Evolutionary conservation across 2,888 invertebrate genomes (phyloP).

Genomic region (Serripes groenlandicus): DNA sequence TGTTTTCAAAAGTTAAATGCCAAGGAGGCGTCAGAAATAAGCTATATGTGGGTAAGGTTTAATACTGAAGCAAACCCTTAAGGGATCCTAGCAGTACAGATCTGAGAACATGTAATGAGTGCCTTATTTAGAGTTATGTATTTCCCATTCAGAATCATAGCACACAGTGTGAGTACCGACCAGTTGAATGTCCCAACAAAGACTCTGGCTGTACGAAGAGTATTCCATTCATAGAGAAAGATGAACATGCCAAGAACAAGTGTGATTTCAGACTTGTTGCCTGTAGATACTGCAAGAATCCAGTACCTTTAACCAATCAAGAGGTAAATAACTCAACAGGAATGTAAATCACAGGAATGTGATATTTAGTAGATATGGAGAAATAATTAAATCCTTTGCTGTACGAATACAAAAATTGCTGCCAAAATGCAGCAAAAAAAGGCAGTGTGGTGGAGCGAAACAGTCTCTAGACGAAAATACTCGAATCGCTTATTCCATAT

Average conservation of each 20-base stretch:
- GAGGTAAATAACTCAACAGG: slow-evolving; percentile 36
- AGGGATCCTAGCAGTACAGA: no score
- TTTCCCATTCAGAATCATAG: slow-evolving; percentile 62
- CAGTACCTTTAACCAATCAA: slow-evolving; percentile 28
- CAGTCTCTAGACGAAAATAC: no score
- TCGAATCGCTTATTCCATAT: no score
- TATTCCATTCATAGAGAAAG: slow-evolving; percentile 26
- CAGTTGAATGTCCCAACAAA: slow-evolving; percentile 65
- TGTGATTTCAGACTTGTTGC: slow-evolving; percentile 57
- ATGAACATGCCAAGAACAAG: slow-evolving; percentile 39
- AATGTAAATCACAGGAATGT: no score
- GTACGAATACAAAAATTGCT: no score
- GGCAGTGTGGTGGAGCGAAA: no score
- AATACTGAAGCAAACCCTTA: no score
- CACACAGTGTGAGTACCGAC: slow-evolving; percentile 67
- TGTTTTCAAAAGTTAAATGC: not conserved
- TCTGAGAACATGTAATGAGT: not conserved
- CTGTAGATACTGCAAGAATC: slow-evolving; percentile 59
- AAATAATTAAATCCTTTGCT: no score
- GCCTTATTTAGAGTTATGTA: not conserved
- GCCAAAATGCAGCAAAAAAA: no score
- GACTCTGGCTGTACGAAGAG: slow-evolving; percentile 60
- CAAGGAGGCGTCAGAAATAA: not conserved
- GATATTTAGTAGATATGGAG: no score
- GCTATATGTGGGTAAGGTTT: not conserved